Conservation (phyloP, 2,797 vertebrate species). For the Erethizon dorsatum region DNA sequence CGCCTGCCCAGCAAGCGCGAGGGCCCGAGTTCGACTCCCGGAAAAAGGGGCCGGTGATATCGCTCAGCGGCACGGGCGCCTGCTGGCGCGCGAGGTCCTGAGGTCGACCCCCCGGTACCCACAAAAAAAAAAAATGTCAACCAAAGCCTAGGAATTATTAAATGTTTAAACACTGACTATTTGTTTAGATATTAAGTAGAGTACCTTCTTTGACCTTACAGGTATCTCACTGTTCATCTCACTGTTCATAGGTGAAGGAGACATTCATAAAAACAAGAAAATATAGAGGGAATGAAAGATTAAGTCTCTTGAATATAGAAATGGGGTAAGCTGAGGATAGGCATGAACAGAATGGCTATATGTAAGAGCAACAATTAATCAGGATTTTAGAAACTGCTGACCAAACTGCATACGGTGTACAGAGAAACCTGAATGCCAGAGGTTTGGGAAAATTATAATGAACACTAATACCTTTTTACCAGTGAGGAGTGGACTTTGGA, state of each 20-base stretch:
- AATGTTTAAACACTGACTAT: background rate
- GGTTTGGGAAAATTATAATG: background rate
- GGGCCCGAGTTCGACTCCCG: no score
- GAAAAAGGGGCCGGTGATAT: no score
- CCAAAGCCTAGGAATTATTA: background rate
- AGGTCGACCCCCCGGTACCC: no score
- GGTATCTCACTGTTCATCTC: background rate
- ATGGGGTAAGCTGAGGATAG: background rate
- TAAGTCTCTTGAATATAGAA: background rate
- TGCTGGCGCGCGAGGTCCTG: no score
- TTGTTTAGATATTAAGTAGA: background rate
- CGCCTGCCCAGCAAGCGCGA: no score
- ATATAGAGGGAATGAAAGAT: background rate
- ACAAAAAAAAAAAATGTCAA: background rate
- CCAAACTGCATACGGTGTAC: background rate
- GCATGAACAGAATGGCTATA: background rate
- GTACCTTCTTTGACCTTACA: background rate
- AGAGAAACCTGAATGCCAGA: background rate
- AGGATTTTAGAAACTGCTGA: background rate
- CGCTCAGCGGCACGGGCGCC: no score
- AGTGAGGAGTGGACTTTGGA: background rate
- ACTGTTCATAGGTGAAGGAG: background rate
- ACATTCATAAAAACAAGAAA: conserved; percentile 3
- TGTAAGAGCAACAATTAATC: background rate
- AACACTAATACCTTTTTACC: background rate